Conservation (phyloP, 1,140 invertebrate species). For the Odontomachus brunneus region DNA sequence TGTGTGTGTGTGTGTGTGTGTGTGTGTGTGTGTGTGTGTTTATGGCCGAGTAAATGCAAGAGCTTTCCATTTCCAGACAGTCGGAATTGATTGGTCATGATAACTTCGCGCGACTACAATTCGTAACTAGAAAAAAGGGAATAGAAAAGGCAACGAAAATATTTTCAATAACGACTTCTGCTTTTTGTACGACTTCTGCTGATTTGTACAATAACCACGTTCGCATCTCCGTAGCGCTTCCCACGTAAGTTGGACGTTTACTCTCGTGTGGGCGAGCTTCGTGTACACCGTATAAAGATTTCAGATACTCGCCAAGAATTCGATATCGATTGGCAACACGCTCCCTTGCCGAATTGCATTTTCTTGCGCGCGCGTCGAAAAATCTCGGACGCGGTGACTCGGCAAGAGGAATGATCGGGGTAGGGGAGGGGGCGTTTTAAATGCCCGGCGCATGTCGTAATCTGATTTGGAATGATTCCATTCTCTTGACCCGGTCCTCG, state of each 20-base stretch:
- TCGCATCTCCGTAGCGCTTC: background rate
- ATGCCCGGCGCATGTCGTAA: constrained; percentile 69
- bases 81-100: background rate
- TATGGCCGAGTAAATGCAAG: background rate
- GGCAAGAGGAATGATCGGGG: constrained; percentile 55
- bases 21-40: too few species aligned
- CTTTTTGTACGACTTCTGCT: background rate
- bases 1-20: too few species aligned
- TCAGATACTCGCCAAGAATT: constrained; percentile 24
- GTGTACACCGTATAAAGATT: constrained; percentile 36
- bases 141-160: background rate
- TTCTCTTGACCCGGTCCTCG: constrained; percentile 60
- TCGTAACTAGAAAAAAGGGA: background rate
- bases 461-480: constrained; percentile 76
- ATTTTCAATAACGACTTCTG: background rate
- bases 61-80: background rate
- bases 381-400: constrained; percentile 51
- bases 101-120: background rate
- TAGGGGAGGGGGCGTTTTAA: too few species aligned
- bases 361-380: constrained; percentile 33
- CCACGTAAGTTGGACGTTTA: constrained; percentile 17
- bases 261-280: background rate
- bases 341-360: constrained; percentile 23
- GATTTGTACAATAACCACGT: constrained; percentile 13
- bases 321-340: constrained; percentile 45